Percentiles rank a stretch among this genome's conserved stretches.
Evolutionary conservation across 2,797 vertebrate species (phyloP).

Genomic region (Ptychobarbus kaznakovi): DNA sequence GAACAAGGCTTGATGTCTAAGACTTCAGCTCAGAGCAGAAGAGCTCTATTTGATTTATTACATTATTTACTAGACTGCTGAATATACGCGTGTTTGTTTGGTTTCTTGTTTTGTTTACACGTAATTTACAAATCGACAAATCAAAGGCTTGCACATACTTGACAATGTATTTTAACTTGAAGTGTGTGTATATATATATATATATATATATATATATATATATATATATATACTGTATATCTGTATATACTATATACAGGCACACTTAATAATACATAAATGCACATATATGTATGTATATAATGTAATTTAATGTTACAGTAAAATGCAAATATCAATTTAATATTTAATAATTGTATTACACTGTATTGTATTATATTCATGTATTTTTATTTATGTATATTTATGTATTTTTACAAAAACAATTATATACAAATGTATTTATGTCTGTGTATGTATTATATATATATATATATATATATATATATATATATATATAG

Average conservation of each 20-base stretch:
- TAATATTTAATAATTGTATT: neutral
- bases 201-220: neutral
- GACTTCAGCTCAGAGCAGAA: neutral
- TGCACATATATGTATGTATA: too few species aligned
- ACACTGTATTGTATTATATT: neutral
- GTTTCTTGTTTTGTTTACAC: neutral
- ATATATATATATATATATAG: neutral
- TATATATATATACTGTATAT: too few species aligned
- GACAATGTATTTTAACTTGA: neutral
- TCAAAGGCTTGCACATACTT: neutral
- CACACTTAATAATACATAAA: too few species aligned
- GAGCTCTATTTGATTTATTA: neutral
- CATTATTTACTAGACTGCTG: neutral
- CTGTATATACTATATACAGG: too few species aligned
- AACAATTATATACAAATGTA: too few species aligned
- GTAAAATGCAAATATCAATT: neutral
- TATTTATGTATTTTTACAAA: too few species aligned
- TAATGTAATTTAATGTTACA: neutral
- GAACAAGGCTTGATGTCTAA: constrained; percentile 27
- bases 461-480: neutral
- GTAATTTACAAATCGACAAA: neutral
- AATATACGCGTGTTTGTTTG: neutral
- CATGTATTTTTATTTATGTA: neutral
- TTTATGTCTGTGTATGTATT: neutral
- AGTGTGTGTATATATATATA: neutral